Evolutionary conservation across 2,888 invertebrate species (phyloP).

Genomic region (Spicauda simplicius): DNA sequence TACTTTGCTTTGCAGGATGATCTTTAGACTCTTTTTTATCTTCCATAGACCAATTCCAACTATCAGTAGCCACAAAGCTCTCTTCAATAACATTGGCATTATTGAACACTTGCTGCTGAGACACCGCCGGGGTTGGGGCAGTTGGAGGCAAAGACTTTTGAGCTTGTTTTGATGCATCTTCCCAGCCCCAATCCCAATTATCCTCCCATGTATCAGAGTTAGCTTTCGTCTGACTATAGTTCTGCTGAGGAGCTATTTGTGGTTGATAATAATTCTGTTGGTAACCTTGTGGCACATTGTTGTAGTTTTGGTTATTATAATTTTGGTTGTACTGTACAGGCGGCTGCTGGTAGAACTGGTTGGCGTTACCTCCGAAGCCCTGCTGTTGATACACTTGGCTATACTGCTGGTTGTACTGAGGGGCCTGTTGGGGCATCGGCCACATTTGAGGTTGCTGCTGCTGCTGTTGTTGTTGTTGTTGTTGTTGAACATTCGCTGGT

Average conservation of each 20-base stretch:
- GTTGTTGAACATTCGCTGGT: conserved; percentile 50
- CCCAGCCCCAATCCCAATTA: conserved; percentile 87
- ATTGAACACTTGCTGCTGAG: conserved; percentile 54
- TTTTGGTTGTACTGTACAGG: conserved; percentile 65
- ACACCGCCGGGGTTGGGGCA: conserved; percentile 42
- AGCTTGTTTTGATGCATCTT: conserved; percentile 76
- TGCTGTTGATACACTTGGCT: conserved; percentile 65
- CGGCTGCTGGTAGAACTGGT: conserved; percentile 66
- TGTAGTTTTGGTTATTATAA: conserved; percentile 60
- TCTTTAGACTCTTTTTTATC: conserved; percentile 65
- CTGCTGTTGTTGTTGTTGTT: conserved; percentile 54
- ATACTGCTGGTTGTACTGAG: conserved; percentile 75
- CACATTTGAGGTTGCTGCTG: conserved; percentile 56
- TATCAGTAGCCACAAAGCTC: conserved; percentile 83
- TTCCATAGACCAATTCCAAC: conserved; percentile 87
- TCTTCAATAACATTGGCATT: conserved; percentile 84
- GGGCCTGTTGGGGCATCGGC: conserved; percentile 57
- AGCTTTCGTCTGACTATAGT: conserved; percentile 54
- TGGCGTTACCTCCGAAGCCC: conserved; percentile 63
- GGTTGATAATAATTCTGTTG: conserved; percentile 66
- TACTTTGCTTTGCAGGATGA: conserved; percentile 46
- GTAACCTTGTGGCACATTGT: conserved; percentile 56
- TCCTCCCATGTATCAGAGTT: conserved; percentile 73
- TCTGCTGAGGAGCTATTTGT: conserved; percentile 57
- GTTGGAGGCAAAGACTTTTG: conserved; percentile 54